Evolutionary conservation across 2,888 invertebrate species (phyloP).

Genomic region (Sarcophaga carnaria): DNA sequence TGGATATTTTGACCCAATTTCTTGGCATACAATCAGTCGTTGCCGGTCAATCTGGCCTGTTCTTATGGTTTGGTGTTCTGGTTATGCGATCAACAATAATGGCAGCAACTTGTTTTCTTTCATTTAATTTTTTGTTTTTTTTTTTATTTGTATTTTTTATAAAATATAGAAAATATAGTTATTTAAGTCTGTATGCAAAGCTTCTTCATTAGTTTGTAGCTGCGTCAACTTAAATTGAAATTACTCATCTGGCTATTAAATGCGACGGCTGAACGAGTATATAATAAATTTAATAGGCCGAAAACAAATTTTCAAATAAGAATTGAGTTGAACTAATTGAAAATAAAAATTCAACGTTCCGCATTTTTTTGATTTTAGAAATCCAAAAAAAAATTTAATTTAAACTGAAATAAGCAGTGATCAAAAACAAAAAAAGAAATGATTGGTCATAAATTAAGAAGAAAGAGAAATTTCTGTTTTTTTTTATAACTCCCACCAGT

Average conservation of each 20-base stretch:
- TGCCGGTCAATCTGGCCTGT: not conserved
- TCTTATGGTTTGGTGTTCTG: conserved; percentile 28
- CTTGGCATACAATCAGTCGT: conserved; percentile 20
- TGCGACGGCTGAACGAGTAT: not conserved
- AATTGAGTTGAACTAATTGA: not conserved
- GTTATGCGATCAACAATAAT: conserved; percentile 38
- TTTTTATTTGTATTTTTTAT: conserved; percentile 21
- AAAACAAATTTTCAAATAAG: not conserved
- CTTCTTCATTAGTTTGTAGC: conserved; percentile 16
- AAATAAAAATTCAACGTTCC: not conserved
- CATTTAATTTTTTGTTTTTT: conserved; percentile 16
- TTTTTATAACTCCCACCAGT: conserved; percentile 48
- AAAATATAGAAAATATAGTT: conserved; percentile 49
- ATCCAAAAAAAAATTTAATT: conserved; percentile 1
- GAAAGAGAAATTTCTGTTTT: conserved; percentile 58
- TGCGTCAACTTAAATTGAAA: conserved; percentile 21
- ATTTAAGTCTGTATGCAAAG: conserved; percentile 60
- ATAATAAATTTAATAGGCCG: not conserved
- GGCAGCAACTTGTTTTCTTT: conserved; percentile 49
- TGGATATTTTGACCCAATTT: conserved; percentile 66
- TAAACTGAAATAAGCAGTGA: not conserved
- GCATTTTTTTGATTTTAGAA: conserved; percentile 47
- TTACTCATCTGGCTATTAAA: conserved; percentile 47
- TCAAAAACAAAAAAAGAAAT: not conserved
- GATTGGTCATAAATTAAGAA: conserved; percentile 33